Evolutionary conservation across 2,113 vertebrate genomes (phyloP).

Genomic region (Speoplatyrhinus poulsoni): DNA sequence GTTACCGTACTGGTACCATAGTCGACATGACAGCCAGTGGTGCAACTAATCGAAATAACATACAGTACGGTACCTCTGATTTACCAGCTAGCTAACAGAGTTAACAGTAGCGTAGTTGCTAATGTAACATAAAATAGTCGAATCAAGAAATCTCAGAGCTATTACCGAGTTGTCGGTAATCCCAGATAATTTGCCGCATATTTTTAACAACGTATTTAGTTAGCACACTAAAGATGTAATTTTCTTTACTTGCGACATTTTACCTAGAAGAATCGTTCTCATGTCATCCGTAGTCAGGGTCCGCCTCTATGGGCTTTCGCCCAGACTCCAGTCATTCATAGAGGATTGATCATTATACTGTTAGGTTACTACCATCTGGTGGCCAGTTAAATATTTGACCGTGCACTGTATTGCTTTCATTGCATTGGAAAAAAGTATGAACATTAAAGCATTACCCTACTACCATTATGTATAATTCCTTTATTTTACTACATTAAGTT

Average conservation of each 20-base stretch:
- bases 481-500: conserved; percentile 47
- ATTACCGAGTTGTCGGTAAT: neutral
- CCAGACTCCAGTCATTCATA: conserved; percentile 11
- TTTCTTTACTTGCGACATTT: neutral
- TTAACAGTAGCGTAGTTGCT: conserved; percentile 48
- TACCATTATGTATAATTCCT: conserved; percentile 13
- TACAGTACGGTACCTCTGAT: neutral
- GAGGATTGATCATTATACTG: neutral
- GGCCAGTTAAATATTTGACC: no score
- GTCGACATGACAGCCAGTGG: neutral
- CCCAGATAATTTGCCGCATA: neutral
- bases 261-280: neutral
- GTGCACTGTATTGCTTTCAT: no score
- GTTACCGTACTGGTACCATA: neutral
- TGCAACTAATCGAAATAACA: no score
- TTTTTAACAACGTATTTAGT: neutral
- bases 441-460: neutral
- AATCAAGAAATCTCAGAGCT: conserved; percentile 21
- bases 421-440: neutral
- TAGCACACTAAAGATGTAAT: neutral
- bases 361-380: neutral
- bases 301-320: conserved; percentile 1
- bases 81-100: conserved; percentile 16
- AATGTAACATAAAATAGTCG: conserved; percentile 26
- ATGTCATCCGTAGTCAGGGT: conserved; percentile 48